Base-by-base conservation (phyloP, 2,888 invertebrate genomes). In the Melinopterus prodromus region DNA sequence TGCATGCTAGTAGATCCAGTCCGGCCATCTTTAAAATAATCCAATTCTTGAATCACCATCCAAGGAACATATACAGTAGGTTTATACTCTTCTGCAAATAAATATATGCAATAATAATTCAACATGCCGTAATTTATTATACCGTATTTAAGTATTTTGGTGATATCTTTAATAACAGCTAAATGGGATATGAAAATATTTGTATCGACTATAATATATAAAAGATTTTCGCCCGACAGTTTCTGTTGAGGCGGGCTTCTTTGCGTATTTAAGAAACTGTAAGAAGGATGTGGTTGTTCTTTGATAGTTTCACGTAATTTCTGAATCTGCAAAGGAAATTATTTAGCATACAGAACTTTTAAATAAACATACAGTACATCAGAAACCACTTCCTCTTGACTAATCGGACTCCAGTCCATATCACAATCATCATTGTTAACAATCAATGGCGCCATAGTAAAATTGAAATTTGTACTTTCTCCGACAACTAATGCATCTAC, bases 1-100 rank as follows among this genome's bases (percentile, higher is more conserved):
- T 83, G 84, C 69, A 86, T 79, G 9, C 76, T 77, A 35, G 78
- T 71, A 69, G 81, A 81, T n/a, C 81, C 72, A 7, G 78, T 82
- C 83, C 86, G 81, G 83, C 86, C 80, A 84, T 88, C 88, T 89
- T 93, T 93, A 37, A 93, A 85, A 79, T 91, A 89, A 84, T 93
- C 93, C 81, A 93, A 82, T 85, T 93, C 93, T 82, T 91, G 91
- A 14, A 92, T 89, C 0, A 93, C 93, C 76, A 92, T 90, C 92
- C 92, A 93, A 0, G 93, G 93, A 0, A 93, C 90, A 79, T 91
- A 86, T 12, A 93, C 83, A 35, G 83, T 78, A 26, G 81, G 82
- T 38, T 76, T 78, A 26, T 78, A 70, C n/a, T 78, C 72, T 81
- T 78, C 83, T 83, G 76, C 14, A 82, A 83, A 76, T 16, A 38